Percentiles rank a stretch among this genome's conserved stretches.
Evolutionary conservation across 1,140 invertebrate species (phyloP).

Genomic region (Drosophila truncata): DNA sequence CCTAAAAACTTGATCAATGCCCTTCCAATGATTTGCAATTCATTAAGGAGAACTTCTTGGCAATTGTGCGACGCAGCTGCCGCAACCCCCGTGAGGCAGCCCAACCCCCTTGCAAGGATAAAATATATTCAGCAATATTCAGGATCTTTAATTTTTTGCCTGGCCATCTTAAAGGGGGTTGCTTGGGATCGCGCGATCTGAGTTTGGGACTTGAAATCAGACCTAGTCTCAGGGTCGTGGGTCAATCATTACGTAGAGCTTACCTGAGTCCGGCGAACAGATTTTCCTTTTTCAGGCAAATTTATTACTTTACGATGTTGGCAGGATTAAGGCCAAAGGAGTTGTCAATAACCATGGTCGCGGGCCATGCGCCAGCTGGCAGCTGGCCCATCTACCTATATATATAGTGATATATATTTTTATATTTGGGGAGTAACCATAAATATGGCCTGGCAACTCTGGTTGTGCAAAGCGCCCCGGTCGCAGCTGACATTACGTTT

Average conservation of each 20-base stretch:
- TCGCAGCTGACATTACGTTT: conserved; percentile 36
- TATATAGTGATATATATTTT: background rate
- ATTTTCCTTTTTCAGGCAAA: conserved; percentile 49
- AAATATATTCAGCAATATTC: conserved; percentile 12
- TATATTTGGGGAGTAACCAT: conserved; percentile 58
- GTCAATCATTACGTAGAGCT: conserved; percentile 52
- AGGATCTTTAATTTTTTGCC: conserved; percentile 19
- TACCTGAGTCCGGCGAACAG: conserved; percentile 27
- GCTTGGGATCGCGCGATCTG: conserved; percentile 19
- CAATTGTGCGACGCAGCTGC: conserved; percentile 46
- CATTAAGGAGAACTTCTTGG: conserved; percentile 51
- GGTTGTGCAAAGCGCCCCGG: conserved; percentile 67
- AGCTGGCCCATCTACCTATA: conserved; percentile 49
- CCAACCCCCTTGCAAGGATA: conserved; percentile 35
- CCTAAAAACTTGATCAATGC: conserved; percentile 45
- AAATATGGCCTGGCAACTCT: conserved; percentile 69
- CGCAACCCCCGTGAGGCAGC: conserved; percentile 38
- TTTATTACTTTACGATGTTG: conserved; percentile 80
- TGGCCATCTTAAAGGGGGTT: conserved; percentile 49
- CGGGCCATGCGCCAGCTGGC: conserved; percentile 64
- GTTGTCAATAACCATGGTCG: conserved; percentile 62
- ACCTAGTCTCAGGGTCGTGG: conserved; percentile 22
- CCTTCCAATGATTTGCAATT: conserved; percentile 53
- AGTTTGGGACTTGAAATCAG: conserved; percentile 17
- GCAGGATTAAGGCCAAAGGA: conserved; percentile 56